Percentiles rank a stretch among this genome's conserved stretches.
Conservation (phyloP, 2,888 invertebrate species). For the Leucophora obtusa region DNA sequence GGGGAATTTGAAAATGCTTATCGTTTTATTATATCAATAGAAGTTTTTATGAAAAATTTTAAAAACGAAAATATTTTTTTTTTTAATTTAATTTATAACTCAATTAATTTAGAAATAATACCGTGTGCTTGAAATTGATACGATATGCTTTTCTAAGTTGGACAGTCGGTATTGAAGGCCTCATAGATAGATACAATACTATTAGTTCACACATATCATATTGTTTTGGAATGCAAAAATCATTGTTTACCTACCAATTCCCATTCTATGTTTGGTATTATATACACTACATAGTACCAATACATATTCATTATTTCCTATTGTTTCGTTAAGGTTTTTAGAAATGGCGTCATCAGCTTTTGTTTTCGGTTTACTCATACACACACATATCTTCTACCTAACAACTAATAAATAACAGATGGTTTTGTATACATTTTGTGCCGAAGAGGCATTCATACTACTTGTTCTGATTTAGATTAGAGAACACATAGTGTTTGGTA, state of each 20-base stretch:
- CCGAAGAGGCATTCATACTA: background rate
- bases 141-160: too few species aligned
- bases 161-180: too few species aligned
- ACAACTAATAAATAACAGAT: constrained; percentile 35
- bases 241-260: background rate
- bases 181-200: too few species aligned
- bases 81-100: too few species aligned
- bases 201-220: background rate
- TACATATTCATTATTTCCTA: background rate
- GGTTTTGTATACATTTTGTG: background rate
- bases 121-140: too few species aligned
- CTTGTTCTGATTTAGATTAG: background rate
- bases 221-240: background rate
- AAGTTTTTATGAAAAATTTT: too few species aligned
- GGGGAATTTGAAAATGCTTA: too few species aligned
- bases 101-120: too few species aligned
- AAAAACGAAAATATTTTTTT: too few species aligned
- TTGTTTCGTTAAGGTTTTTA: constrained; percentile 1
- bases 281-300: background rate
- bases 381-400: background rate
- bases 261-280: too few species aligned
- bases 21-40: too few species aligned
- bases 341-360: constrained; percentile 28
- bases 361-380: constrained; percentile 4
- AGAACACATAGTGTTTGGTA: constrained; percentile 1